Conservation (phyloP, 2,888 invertebrate species). For the Sicus ferrugineus region DNA sequence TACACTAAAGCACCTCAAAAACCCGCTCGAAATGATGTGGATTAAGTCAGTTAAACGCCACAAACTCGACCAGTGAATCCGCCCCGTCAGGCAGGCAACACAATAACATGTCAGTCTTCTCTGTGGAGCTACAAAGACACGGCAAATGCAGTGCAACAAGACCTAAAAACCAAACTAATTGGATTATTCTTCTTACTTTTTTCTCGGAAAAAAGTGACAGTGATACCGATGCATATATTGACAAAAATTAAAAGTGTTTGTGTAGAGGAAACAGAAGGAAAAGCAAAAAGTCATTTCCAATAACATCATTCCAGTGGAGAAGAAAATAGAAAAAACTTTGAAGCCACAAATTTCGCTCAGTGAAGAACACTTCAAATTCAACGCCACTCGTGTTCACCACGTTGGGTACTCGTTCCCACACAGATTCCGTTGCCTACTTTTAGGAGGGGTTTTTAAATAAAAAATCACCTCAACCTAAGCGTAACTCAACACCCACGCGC, state of each 20-base stretch:
- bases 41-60: conserved; percentile 11
- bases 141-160: not conserved
- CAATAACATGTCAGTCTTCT: not conserved
- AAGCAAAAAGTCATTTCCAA: conserved; percentile 38
- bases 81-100: not conserved
- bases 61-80: conserved; percentile 6
- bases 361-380: not conserved
- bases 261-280: not conserved
- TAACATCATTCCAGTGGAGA: not conserved
- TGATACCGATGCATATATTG: conserved; percentile 25
- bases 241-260: conserved; percentile 30
- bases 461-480: not conserved
- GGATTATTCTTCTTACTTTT: conserved; percentile 43
- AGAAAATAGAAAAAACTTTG: not conserved
- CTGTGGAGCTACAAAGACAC: not conserved
- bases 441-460: conserved; percentile 27
- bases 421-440: conserved; percentile 41
- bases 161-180: conserved; percentile 46
- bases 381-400: not conserved
- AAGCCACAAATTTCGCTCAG: not conserved
- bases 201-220: not conserved
- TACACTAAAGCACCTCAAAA: not conserved
- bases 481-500: not conserved
- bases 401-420: not conserved
- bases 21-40: not conserved